A percentile compares a stretch with the other conserved stretches of the same genome.
Conservation (phyloP, 2,113 vertebrate genomes). For the Poeciliopsis occidentalis region DNA sequence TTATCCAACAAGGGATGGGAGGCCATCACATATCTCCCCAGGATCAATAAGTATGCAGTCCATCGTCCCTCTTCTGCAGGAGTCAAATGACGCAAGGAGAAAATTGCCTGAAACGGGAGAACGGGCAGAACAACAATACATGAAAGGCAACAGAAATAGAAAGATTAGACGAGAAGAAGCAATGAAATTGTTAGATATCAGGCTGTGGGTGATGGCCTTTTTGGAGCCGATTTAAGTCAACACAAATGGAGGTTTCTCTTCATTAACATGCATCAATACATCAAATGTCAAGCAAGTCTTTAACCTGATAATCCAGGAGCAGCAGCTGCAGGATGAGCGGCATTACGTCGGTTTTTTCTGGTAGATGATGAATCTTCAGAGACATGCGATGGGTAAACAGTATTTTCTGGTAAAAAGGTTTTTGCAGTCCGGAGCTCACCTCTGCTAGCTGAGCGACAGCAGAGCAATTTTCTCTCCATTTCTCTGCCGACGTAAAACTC, state of each 20-base stretch:
- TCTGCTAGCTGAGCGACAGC: neutral
- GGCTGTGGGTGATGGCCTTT: neutral
- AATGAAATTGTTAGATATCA: neutral
- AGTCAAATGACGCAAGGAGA: slow-evolving; percentile 52
- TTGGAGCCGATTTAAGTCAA: slow-evolving; percentile 7
- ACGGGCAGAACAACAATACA: slow-evolving; percentile 28
- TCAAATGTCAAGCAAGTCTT: slow-evolving; percentile 20
- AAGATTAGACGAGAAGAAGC: neutral
- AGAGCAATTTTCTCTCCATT: slow-evolving; percentile 1
- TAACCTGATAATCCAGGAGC: slow-evolving; percentile 20
- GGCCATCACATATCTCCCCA: slow-evolving; percentile 59
- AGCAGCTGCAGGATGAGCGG: slow-evolving; percentile 3
- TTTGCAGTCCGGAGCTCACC: slow-evolving; percentile 15
- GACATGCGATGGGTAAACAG: slow-evolving; percentile 7
- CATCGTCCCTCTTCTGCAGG: slow-evolving; percentile 44
- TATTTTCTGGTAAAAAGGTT: slow-evolving; percentile 23
- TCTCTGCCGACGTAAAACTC: slow-evolving; percentile 5
- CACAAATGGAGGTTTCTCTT: slow-evolving; percentile 3
- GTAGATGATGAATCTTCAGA: slow-evolving; percentile 9
- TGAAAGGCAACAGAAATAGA: slow-evolving; percentile 33
- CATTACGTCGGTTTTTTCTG: slow-evolving; percentile 1
- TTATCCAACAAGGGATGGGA: slow-evolving; percentile 66
- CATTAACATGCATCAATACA: slow-evolving; percentile 8
- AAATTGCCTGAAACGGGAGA: slow-evolving; percentile 20
- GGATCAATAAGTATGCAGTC: slow-evolving; percentile 68